Percentiles rank a stretch among this genome's conserved stretches.
These are phyloP conservation scores for Desmophyllum pertusum DNA, from an alignment of 92 coral and sea anemone genomes.

Conservation along the genomic window DNA sequence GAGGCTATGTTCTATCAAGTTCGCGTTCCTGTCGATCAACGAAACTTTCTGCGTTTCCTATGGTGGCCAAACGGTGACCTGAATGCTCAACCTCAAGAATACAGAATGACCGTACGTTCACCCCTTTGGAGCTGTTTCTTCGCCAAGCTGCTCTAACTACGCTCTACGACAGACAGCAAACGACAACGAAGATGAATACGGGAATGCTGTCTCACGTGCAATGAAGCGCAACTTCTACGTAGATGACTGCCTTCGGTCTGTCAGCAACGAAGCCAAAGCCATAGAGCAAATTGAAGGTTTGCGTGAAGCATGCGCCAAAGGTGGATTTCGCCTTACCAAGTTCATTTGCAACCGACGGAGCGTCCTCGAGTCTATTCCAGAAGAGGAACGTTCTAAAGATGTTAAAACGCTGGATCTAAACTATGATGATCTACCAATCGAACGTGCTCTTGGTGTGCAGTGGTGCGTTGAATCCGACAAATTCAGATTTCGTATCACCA, in stretches of 20 bases:
- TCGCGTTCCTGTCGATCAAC: constrained; percentile 41
- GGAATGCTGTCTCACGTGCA: constrained; percentile 26
- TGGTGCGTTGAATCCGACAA: constrained; percentile 68
- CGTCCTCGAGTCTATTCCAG: constrained; percentile 60
- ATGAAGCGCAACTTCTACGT: constrained; percentile 41
- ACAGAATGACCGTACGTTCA: constrained; percentile 63
- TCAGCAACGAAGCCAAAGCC: constrained; percentile 21
- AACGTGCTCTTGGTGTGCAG: constrained; percentile 58
- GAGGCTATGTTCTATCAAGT: constrained; percentile 64
- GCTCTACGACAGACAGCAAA: constrained; percentile 52
- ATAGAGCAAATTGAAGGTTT: constrained; percentile 29
- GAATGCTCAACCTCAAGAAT: constrained; percentile 26
- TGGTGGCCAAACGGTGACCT: constrained; percentile 64
- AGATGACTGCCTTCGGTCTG: constrained; percentile 43
- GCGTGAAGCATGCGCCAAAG: constrained; percentile 40
- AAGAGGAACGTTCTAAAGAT: too few species aligned
- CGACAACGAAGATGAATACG: constrained; percentile 28
- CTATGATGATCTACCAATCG: constrained; percentile 49
- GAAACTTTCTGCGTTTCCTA: constrained; percentile 45
- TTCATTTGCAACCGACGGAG: constrained; percentile 44
- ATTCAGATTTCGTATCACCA: constrained; percentile 36
- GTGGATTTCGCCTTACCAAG: constrained; percentile 55
- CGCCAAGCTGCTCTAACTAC: constrained; percentile 51
- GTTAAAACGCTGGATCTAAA: constrained; percentile 42
- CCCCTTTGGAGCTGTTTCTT: constrained; percentile 52